Evolutionary conservation across 2,888 invertebrate genomes (phyloP), one percentile per base, ranked within the genome.

Genomic region (Graphium colonna): DNA sequence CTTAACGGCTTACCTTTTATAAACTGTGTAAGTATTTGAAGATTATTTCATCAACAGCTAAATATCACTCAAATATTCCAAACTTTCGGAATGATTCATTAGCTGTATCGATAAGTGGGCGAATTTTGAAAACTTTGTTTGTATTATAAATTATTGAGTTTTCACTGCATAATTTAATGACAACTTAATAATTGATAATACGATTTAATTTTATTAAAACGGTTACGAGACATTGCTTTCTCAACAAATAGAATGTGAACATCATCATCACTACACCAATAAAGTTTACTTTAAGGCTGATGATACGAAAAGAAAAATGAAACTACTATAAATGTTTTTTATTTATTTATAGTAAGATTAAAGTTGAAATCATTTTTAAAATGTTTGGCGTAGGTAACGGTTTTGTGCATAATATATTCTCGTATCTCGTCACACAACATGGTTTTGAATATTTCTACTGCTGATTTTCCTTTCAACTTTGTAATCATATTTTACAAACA

Each of bases 401-500:
- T 21, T 21, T 21, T 21, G 21, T 21, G 21, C 21, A 21, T 5
- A 21, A 21, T 21, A 21, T 21, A 21, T 21, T 21, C 21, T 21
- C 2, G 26, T 26, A 49, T 49, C 40, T 49, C 13, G 28, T 49
- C 40, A 18, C 41, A 49, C 4, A 49, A 40, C n/a, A 49, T 18
- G 4, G 17, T 5, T 49, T 49, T 17, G 41, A 49, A 49, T 49
- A 49, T 49, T 31, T 49, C 49, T 41, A 49, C 3, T 21, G 41
- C 41, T 13, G 41, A 41, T 49, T 49, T 41, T 13, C 49, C 26
- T 26, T 49, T 3, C 26, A 36, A 15, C 36, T 13, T n/a, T 12
- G 36, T 36, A 4, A 48, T 48, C 36, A 38, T 16, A 16, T 48
- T 21, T 21, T 21, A 2, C 21, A 21, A 21, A 21, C 21, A 5